These are phyloP conservation scores for Pristionchus japonicus DNA, from an alignment of 2,888 invertebrate genomes.

Conservation along the genomic window DNA sequence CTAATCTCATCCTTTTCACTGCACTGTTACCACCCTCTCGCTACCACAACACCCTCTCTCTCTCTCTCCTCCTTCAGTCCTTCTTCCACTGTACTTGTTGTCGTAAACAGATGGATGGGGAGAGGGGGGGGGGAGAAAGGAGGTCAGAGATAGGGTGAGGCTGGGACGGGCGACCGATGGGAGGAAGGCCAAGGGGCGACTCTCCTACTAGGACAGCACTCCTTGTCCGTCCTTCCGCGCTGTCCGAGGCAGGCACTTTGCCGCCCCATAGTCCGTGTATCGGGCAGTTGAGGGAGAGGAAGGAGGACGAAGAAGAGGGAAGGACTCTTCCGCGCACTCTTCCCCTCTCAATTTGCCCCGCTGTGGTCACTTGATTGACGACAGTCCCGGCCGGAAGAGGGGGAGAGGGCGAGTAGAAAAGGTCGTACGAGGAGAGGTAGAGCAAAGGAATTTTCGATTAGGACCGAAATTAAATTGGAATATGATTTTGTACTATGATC, in stretches of 20 bases:
- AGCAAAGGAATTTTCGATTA: not conserved
- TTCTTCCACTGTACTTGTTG: not conserved
- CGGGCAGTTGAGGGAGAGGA: not conserved
- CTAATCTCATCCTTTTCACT: not conserved
- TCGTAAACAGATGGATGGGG: slow-evolving; percentile 6
- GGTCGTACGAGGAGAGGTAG: too few relatives aligned
- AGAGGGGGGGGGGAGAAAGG: not conserved
- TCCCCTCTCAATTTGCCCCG: not conserved
- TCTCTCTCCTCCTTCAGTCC: not conserved
- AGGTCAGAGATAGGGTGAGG: slow-evolving; percentile 20
- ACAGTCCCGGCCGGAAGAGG: not conserved
- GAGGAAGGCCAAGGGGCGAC: not conserved
- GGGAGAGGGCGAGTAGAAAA: not conserved
- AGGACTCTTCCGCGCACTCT: not conserved
- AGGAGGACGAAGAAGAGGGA: not conserved
- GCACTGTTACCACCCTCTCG: not conserved
- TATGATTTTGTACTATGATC: too few relatives aligned
- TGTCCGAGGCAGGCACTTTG: slow-evolving; percentile 13
- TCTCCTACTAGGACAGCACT: slow-evolving; percentile 24
- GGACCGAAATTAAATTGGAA: too few relatives aligned
- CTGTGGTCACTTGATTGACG: not conserved
- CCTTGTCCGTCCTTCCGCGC: not conserved
- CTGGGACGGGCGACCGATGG: not conserved
- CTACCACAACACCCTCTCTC: not conserved
- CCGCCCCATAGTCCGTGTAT: not conserved